Percentiles rank a stretch among this genome's conserved stretches.
Evolutionary conservation across 2,888 invertebrate genomes (phyloP).

Genomic region (Schizotus pectinicornis): DNA sequence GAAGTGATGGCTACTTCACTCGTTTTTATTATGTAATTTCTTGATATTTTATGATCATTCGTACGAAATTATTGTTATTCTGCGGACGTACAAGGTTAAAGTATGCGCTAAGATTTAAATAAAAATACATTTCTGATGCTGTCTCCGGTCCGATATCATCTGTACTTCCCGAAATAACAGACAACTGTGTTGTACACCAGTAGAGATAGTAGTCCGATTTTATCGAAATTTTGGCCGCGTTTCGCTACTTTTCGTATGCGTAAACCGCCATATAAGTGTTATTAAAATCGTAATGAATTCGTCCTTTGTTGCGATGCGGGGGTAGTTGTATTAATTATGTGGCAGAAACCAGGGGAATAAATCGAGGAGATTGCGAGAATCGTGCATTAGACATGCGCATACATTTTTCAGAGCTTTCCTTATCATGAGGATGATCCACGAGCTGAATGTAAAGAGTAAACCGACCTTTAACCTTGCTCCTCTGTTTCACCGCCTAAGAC

Average conservation of each 20-base stretch:
- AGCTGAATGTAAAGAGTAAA: constrained; percentile 34
- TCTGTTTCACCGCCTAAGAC: constrained; percentile 35
- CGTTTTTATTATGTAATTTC: constrained; percentile 4
- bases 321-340: constrained; percentile 1
- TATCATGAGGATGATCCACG: constrained; percentile 25
- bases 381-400: background rate
- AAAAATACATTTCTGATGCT: background rate
- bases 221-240: too few relatives aligned
- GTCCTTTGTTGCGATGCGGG: too few relatives aligned
- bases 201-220: too few relatives aligned
- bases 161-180: background rate
- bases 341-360: background rate
- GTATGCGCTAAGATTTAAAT: background rate
- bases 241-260: too few relatives aligned
- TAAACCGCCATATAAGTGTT: too few relatives aligned
- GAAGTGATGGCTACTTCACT: background rate
- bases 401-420: constrained; percentile 10
- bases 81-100: constrained; percentile 1
- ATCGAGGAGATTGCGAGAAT: background rate
- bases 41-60: background rate
- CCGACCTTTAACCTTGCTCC: constrained; percentile 35
- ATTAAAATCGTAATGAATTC: too few relatives aligned
- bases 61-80: constrained; percentile 5
- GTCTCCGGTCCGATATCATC: background rate
- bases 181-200: too few relatives aligned